phyloP scores from a whole-genome alignment of 1,140 invertebrate species.

The Lepidurus apus region DNA sequence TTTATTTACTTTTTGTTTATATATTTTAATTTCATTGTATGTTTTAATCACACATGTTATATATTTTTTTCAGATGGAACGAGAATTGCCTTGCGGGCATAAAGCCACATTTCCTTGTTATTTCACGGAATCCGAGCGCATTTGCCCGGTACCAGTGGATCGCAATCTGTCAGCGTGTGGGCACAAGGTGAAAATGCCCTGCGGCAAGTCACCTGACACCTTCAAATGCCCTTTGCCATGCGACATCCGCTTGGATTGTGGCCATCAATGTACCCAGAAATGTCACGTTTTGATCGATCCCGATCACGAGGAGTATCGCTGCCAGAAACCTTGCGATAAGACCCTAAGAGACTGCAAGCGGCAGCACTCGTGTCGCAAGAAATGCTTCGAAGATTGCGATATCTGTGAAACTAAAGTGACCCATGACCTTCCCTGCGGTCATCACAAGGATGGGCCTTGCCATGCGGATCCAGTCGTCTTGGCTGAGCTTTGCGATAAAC shows the following conservation, averaged over 20 bases:
- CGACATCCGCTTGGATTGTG: conserved; percentile 36
- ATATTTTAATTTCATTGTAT: too few relatives aligned
- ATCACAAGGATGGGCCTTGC: conserved; percentile 13
- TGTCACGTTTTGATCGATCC: conserved; percentile 37
- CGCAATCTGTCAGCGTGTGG: conserved; percentile 1
- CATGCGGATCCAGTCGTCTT: conserved; percentile 22
- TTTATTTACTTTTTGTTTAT: too few relatives aligned
- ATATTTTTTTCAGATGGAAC: not conserved
- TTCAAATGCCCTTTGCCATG: conserved; percentile 26
- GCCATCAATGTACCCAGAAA: conserved; percentile 35
- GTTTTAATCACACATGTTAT: not conserved
- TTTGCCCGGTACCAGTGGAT: not conserved
- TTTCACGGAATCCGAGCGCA: not conserved
- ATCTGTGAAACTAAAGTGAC: conserved; percentile 14
- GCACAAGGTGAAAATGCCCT: conserved; percentile 32
- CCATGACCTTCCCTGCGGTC: conserved; percentile 26
- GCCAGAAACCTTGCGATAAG: conserved; percentile 31
- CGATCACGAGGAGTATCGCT: conserved; percentile 34
- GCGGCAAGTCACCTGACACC: conserved; percentile 25
- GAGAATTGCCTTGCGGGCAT: conserved; percentile 32
- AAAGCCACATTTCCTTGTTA: conserved; percentile 32
- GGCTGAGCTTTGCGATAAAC: not conserved
- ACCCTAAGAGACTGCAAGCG: not conserved
- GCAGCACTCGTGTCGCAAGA: conserved; percentile 31
- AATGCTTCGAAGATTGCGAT: conserved; percentile 32